These are phyloP conservation scores for Fabriciana adippe DNA, from an alignment of 2,888 invertebrate species.

Conservation along the genomic window DNA sequence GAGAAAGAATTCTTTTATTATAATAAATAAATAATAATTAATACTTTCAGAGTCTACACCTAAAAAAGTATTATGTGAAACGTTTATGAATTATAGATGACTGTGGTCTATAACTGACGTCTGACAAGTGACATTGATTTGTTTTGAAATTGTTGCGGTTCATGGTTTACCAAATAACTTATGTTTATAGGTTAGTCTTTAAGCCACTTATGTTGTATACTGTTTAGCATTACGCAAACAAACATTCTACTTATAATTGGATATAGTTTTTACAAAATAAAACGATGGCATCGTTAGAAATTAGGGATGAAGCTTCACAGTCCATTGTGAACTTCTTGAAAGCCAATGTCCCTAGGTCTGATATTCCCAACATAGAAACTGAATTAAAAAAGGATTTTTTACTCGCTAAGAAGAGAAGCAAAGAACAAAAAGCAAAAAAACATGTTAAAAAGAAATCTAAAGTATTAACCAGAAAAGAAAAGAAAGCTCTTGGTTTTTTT, in stretches of 20 bases:
- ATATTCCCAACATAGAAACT: constrained; percentile 56
- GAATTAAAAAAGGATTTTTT: constrained; percentile 72
- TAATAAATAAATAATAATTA: neutral
- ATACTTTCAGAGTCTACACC: neutral
- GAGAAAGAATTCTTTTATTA: too few relatives aligned
- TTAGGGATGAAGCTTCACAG: constrained; percentile 43
- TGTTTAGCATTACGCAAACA: too few relatives aligned
- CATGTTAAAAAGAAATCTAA: constrained; percentile 68
- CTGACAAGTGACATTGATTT: neutral
- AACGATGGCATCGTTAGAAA: constrained; percentile 14
- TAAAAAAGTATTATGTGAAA: neutral
- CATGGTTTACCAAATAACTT: too few relatives aligned
- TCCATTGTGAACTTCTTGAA: constrained; percentile 66
- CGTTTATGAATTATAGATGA: neutral
- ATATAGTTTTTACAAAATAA: too few relatives aligned
- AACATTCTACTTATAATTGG: neutral
- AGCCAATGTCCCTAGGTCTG: constrained; percentile 59
- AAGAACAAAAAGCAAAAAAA: constrained; percentile 64
- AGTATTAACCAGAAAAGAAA: constrained; percentile 82
- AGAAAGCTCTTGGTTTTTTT: constrained; percentile 84
- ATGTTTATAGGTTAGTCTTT: too few relatives aligned
- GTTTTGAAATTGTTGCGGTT: neutral
- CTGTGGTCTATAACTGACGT: too few relatives aligned
- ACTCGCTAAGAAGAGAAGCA: constrained; percentile 66
- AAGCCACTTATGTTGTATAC: too few relatives aligned